Evolutionary conservation across 2,797 vertebrate species (phyloP), one percentile per base, ranked within the genome.

Genomic region (Scleropages formosus): DNA sequence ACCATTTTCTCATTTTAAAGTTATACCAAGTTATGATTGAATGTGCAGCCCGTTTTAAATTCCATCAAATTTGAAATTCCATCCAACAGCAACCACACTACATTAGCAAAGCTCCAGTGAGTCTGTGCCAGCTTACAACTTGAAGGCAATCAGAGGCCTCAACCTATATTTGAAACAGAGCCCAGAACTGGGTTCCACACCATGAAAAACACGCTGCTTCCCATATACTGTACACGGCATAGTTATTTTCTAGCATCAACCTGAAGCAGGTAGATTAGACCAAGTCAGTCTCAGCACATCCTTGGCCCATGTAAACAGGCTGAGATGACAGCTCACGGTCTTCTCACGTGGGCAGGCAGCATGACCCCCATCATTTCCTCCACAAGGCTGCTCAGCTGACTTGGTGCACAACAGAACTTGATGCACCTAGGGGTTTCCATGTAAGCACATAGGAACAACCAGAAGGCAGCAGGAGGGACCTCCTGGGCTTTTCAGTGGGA

Each of bases 101-200:
- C 47, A 69, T 69, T 69, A 69, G 66, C n/a, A 27, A 49, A 69
- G 27, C 67, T 53, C 20, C n/a, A 9, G 46, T 69, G 67, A 69
- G 67, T 26, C 39, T 53, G 53, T 69, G 49, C 49, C 1, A 53
- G n/a, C 13, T 69, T 69, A 27, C 67, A 53, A 31, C 22, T 3
- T 53, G 20, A 69, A 51, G 20, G 67, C 53, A 69, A 49, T 46
- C 49, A 39, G 31, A 39, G 6, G 31, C 31, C 39, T n/a, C 47
- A 69, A 26, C 22, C 9, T 16, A 12, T 67, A 47, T 51, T 69
- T 16, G 67, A 4, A 8, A 26, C 49, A 51, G 22, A 24, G 67
- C 67, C 67, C 53, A 22, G 53, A 49, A 51, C 53, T 69, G 24
- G 67, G 18, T 69, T 69, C 67, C 67, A 24, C 22, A 8, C 12